These are phyloP conservation scores for Squalus acanthias DNA, from an alignment of 2,797 vertebrate species.

Conservation along the genomic window DNA sequence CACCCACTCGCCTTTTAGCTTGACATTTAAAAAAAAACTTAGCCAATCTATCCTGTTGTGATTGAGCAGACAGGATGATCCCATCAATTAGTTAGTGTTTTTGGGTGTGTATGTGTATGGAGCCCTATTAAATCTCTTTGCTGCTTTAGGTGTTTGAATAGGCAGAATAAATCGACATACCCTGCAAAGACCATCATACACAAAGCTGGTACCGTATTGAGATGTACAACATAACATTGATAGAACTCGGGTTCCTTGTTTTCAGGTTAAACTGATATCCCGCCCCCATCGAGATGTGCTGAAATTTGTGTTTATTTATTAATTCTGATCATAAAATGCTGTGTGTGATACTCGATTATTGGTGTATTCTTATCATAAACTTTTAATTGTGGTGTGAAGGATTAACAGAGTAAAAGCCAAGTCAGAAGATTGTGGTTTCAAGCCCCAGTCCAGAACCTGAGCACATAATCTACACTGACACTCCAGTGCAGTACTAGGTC, in stretches of 20 bases:
- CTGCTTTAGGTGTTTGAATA: neutral
- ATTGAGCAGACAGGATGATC: neutral
- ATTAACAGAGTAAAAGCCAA: neutral
- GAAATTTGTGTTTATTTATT: too few species aligned
- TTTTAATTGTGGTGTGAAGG: neutral
- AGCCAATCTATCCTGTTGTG: neutral
- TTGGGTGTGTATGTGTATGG: neutral
- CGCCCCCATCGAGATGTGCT: neutral
- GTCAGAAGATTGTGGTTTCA: too few species aligned
- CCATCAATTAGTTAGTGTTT: too few species aligned
- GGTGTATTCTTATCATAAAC: neutral
- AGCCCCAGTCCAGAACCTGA: too few species aligned
- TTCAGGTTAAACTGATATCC: neutral
- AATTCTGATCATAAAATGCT: too few species aligned
- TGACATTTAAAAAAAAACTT: neutral
- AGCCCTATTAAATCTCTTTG: neutral
- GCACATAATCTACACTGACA: neutral
- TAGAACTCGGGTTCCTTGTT: neutral
- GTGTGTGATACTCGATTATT: neutral
- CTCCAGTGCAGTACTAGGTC: too few species aligned
- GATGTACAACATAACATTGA: neutral
- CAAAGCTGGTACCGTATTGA: neutral
- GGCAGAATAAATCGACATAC: too few species aligned
- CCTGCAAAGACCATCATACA: neutral
- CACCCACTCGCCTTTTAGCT: neutral